Evolutionary conservation across 2,797 vertebrate genomes (phyloP).

Genomic region (Sebastes itinus): DNA sequence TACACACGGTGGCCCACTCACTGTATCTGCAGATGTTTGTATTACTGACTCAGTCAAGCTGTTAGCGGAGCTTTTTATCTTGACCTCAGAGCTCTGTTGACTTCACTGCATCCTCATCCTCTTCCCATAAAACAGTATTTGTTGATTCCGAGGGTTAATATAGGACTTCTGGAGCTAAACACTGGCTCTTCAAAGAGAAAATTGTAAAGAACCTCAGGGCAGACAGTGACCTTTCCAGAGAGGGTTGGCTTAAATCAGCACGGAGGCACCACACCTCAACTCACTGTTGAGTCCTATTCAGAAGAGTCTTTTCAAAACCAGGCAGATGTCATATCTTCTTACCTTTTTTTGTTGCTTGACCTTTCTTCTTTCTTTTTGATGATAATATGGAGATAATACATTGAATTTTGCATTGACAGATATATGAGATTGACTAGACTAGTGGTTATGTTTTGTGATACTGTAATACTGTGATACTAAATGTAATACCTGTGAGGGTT

Average conservation of each 20-base stretch:
- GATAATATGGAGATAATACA: constrained; percentile 64
- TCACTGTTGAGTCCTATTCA: constrained; percentile 15
- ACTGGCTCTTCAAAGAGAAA: constrained; percentile 60
- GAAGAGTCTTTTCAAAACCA: constrained; percentile 10
- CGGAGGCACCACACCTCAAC: constrained; percentile 21
- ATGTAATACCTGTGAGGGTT: too few species aligned
- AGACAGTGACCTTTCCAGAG: constrained; percentile 52
- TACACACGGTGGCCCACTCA: constrained; percentile 41
- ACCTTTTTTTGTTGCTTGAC: background rate
- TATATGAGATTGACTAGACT: background rate
- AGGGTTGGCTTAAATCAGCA: constrained; percentile 21
- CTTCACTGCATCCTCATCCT: constrained; percentile 64
- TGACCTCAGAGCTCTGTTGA: constrained; percentile 61
- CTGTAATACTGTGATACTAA: too few species aligned
- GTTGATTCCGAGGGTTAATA: constrained; percentile 68
- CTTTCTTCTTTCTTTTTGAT: constrained; percentile 8
- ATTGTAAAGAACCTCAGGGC: constrained; percentile 34
- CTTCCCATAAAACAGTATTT: constrained; percentile 70
- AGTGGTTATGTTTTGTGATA: too few species aligned
- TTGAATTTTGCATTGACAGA: background rate
- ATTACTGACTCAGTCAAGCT: constrained; percentile 58
- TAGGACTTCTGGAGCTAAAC: constrained; percentile 63
- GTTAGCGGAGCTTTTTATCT: constrained; percentile 59
- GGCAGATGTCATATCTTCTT: background rate
- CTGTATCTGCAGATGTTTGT: constrained; percentile 62